Evolutionary conservation across 2,113 vertebrate genomes (phyloP).

Genomic region (Falco punctatus): DNA sequence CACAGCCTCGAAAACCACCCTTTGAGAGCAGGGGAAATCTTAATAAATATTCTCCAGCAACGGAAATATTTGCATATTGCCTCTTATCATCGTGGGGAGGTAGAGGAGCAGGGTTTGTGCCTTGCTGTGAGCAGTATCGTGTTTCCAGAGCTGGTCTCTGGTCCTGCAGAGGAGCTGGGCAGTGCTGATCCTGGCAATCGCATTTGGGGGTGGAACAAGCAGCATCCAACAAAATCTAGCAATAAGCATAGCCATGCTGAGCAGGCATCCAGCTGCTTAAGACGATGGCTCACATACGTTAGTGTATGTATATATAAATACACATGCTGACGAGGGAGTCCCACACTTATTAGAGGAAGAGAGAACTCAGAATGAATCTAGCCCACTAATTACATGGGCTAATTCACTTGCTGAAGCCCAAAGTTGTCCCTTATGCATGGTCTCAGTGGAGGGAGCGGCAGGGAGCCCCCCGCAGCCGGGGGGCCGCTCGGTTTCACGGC

Average conservation of each 20-base stretch:
- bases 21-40: background rate
- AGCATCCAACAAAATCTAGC: background rate
- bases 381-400: fast-evolving
- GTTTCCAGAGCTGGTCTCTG: background rate
- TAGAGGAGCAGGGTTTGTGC: background rate
- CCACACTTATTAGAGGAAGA: background rate
- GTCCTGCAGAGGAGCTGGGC: background rate
- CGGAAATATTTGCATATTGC: fast-evolving
- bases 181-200: background rate
- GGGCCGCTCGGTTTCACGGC: background rate
- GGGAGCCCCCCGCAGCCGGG: background rate
- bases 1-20: background rate
- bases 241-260: fast-evolving
- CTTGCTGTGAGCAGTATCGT: fast-evolving
- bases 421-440: fast-evolving
- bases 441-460: fast-evolving
- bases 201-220: background rate
- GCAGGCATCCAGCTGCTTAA: background rate
- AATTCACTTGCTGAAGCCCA: background rate
- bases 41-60: background rate
- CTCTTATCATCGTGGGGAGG: background rate
- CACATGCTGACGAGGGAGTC: too few relatives aligned
- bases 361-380: background rate
- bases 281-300: fast-evolving
- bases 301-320: background rate